A percentile compares a stretch with the other conserved stretches of the same genome.
These are phyloP conservation scores for Cardiocondyla obscurior DNA, from an alignment of 1,140 invertebrate species.

Conservation along the genomic window DNA sequence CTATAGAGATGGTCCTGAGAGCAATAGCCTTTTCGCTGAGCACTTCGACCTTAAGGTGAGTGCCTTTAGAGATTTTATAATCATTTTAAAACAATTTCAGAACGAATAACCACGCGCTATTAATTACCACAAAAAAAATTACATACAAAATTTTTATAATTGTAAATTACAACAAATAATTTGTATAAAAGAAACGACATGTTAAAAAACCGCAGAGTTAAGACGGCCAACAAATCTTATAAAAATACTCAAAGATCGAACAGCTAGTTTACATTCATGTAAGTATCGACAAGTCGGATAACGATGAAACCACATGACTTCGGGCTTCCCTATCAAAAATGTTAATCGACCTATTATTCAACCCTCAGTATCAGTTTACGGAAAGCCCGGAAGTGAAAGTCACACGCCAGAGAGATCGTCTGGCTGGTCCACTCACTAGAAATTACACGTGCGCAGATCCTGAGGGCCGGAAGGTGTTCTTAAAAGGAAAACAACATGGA, in stretches of 20 bases:
- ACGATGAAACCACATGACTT: background rate
- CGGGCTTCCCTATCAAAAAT: background rate
- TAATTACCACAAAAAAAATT: background rate
- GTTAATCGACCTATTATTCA: background rate
- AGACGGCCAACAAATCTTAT: background rate
- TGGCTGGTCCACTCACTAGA: background rate
- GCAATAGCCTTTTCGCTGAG: background rate
- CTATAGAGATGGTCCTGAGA: background rate
- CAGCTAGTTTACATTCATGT: background rate
- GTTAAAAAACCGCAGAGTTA: background rate
- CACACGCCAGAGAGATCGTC: background rate
- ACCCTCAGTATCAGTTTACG: background rate
- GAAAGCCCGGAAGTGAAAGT: slow-evolving; percentile 10
- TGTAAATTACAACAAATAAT: too few species aligned
- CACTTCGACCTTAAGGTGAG: background rate
- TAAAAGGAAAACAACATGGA: slow-evolving; percentile 27
- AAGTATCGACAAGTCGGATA: background rate
- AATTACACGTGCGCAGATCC: background rate
- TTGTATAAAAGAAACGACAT: background rate
- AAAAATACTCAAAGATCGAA: background rate
- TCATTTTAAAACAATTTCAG: background rate
- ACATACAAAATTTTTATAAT: background rate
- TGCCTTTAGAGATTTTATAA: background rate
- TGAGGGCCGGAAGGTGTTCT: background rate
- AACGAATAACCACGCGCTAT: background rate